Evolutionary conservation across 2,113 vertebrate genomes (phyloP).

Genomic region (Oryctolagus cuniculus): DNA sequence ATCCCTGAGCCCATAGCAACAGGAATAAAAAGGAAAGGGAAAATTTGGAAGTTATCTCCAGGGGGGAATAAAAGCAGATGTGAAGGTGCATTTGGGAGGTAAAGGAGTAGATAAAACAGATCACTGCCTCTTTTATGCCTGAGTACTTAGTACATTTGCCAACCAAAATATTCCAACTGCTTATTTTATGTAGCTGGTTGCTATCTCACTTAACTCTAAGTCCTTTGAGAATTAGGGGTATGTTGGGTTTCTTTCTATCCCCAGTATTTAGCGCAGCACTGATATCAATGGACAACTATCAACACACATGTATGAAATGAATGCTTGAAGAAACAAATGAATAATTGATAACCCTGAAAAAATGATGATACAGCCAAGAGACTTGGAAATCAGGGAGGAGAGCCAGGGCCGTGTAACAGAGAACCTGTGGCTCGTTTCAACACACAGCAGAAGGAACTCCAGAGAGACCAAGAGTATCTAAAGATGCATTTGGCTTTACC

Average conservation of each 20-base stretch:
- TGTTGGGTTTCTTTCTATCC: conserved; percentile 29
- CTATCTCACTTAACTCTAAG: conserved; percentile 12
- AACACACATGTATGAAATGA: not conserved
- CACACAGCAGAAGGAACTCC: not conserved
- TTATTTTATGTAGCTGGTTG: conserved; percentile 13
- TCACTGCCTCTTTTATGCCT: not conserved
- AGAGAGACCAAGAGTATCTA: not conserved
- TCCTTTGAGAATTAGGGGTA: not conserved
- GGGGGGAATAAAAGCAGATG: not conserved
- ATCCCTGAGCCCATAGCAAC: not conserved
- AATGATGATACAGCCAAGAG: not conserved
- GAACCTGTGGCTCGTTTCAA: not conserved
- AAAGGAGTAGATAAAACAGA: conserved; percentile 42
- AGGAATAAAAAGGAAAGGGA: not conserved
- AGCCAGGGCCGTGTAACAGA: not conserved
- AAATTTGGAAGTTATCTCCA: conserved; percentile 6
- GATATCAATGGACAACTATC: not conserved
- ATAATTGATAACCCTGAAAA: not conserved
- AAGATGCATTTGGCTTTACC: not conserved
- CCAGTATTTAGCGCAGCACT: not conserved
- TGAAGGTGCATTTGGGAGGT: conserved; percentile 4
- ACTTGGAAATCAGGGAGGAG: not conserved
- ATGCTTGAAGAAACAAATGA: not conserved
- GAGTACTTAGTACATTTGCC: not conserved
- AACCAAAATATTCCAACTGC: conserved; percentile 1